A percentile compares a stretch with the other conserved stretches of the same genome.
Conservation (phyloP, 1,140 invertebrate species). For the Branchinecta lindahli region DNA sequence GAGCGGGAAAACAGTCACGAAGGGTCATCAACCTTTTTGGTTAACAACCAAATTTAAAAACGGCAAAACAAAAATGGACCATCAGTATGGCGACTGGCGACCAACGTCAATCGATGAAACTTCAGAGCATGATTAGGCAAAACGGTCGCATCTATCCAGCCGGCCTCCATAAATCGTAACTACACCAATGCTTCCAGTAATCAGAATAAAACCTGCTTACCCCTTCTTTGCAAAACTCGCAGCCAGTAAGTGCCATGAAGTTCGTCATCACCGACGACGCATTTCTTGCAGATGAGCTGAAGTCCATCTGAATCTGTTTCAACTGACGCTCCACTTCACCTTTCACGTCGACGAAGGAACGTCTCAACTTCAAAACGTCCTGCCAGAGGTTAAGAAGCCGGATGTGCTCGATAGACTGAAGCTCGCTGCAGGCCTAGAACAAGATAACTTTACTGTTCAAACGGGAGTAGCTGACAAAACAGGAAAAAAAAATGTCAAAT, state of each 20-base stretch:
- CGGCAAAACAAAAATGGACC: too few species aligned
- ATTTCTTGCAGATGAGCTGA: neutral
- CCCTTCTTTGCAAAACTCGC: neutral
- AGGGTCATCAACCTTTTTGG: too few species aligned
- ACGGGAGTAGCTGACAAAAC: too few species aligned
- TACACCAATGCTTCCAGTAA: too few species aligned
- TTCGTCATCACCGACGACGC: neutral
- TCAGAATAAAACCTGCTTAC: neutral
- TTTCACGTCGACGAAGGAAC: neutral
- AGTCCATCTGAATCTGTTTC: neutral
- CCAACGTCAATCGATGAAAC: too few species aligned
- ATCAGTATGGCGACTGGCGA: too few species aligned
- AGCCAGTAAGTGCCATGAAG: conserved; percentile 2
- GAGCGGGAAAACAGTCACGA: too few species aligned
- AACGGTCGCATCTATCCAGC: too few species aligned
- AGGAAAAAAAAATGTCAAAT: too few species aligned
- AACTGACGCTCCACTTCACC: neutral
- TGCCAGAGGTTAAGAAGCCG: neutral
- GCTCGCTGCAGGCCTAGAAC: neutral
- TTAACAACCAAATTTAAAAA: too few species aligned
- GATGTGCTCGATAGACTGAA: neutral
- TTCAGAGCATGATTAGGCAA: too few species aligned
- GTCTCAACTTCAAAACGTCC: neutral
- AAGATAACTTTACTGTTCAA: neutral
- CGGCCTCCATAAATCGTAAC: too few species aligned